Percentiles rank a stretch among this genome's conserved stretches.
Conservation (phyloP, 1,140 invertebrate species). For the Gerris buenoi region DNA sequence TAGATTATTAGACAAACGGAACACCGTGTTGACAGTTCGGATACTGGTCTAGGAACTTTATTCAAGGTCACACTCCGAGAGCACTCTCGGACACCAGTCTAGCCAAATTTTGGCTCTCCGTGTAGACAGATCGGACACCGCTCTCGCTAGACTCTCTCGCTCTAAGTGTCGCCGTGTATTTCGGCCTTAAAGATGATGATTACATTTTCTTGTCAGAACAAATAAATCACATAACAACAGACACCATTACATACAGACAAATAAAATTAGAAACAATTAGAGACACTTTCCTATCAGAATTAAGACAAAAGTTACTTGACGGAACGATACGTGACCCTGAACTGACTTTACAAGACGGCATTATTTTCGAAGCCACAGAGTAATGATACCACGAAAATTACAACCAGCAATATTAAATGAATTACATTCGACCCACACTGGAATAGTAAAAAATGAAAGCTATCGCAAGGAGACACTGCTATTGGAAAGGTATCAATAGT, state of each 20-base stretch:
- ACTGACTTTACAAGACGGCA: slow-evolving; percentile 7
- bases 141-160: too few species aligned
- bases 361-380: slow-evolving; percentile 10
- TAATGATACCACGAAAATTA: slow-evolving; percentile 11
- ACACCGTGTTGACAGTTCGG: too few species aligned
- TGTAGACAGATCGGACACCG: too few species aligned
- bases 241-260: slow-evolving; percentile 3
- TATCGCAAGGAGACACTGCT: slow-evolving; percentile 20
- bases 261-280: slow-evolving; percentile 4
- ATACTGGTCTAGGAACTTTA: too few species aligned
- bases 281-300: slow-evolving; percentile 7
- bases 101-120: too few species aligned
- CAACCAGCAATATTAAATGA: slow-evolving; percentile 10
- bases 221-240: background rate
- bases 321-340: slow-evolving; percentile 2
- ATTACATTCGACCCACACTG: slow-evolving; percentile 20
- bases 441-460: slow-evolving; percentile 25
- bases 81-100: too few species aligned
- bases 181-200: slow-evolving; percentile 2
- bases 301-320: background rate
- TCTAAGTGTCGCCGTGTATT: too few species aligned
- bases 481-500: slow-evolving; percentile 22
- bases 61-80: too few species aligned
- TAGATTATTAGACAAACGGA: too few species aligned
- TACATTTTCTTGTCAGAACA: background rate